Percentiles rank a stretch among this genome's conserved stretches.
Evolutionary conservation across 2,797 vertebrate species (phyloP).

Genomic region (Pterois miles): DNA sequence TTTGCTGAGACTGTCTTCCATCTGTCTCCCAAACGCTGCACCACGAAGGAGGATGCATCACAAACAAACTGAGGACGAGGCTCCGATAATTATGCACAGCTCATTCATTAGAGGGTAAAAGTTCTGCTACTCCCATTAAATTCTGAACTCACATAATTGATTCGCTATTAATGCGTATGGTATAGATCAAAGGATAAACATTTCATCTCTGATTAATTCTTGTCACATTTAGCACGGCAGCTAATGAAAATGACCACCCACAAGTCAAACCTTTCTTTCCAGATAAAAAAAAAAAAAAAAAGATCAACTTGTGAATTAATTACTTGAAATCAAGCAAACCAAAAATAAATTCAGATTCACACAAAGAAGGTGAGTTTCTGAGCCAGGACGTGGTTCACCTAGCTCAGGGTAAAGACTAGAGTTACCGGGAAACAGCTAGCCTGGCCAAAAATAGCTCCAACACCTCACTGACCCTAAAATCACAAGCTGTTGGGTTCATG

Average conservation of each 20-base stretch:
- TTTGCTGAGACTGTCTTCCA: conserved; percentile 75
- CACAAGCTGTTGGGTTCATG: too few species aligned
- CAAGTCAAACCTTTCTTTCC: neutral
- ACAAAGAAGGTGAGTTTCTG: neutral
- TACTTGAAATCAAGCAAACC: neutral
- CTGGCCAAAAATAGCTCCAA: neutral
- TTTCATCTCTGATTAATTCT: neutral
- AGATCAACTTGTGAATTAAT: neutral
- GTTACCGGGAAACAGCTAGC: neutral
- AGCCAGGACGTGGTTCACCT: neutral
- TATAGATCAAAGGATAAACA: conserved; percentile 35
- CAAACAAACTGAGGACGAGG: conserved; percentile 12
- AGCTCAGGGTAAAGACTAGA: neutral
- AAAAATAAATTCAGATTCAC: neutral
- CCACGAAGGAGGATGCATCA: conserved; percentile 37
- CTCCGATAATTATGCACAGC: conserved; percentile 28
- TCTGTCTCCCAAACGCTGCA: conserved; percentile 70
- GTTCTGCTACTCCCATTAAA: conserved; percentile 23
- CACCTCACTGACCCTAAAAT: too few species aligned
- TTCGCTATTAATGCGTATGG: neutral
- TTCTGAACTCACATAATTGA: conserved; percentile 25
- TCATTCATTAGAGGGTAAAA: conserved; percentile 45
- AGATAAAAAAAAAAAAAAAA: neutral
- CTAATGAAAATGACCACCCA: neutral
- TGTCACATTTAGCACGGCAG: neutral